Evolutionary conservation across 1,140 invertebrate species (phyloP), one percentile per base, ranked within the genome.

Genomic region (Drosophila malerkotliana): DNA sequence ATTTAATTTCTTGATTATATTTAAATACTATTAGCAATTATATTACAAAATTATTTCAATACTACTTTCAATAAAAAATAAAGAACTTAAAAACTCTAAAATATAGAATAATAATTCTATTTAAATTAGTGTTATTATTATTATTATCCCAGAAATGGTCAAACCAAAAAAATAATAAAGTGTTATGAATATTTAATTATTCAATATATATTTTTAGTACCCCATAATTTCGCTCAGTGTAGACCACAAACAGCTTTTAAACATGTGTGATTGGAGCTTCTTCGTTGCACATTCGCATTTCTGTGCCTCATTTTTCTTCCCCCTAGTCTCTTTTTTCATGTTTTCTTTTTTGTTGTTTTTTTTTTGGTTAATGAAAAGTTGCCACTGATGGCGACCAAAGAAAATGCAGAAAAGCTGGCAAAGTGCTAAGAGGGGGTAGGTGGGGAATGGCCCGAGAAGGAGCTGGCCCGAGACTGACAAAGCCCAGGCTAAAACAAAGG

Each of bases 301-400:
- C 39, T 10, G 39, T 41, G 32, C 48, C 14, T 73, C 47, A 1
- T 75, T 55, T 51, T 32, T 8, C 30, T 14, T 39, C 47, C 6
- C 26, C 26, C 14, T 26, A 24, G 34, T 37, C 10, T 37, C 39
- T 18, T 44, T 15, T 18, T 44, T 5, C 7, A 15, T 12, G 15
- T 26, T 47, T 15, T 30, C 26, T 28, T 41, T 4, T 55, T 51
- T 44, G 28, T 28, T 44, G 7, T 7, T 18, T 51, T 30, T 66
- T 53, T 69, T 63, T 64, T 56, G 59, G 71, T 73, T 84, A 84
- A 85, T 84, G 73, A 84, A 85, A 84, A 80, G 53, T 81, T 80
- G 72, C 68, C 49, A 85, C 67, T 83, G 72, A 76, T 67, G 82
- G 71, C 55, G 58, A 26, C 58, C 59, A 63, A 66, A 32, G 63